Evolutionary conservation across 2,888 invertebrate genomes (phyloP).

Genomic region (Athalia circularis): DNA sequence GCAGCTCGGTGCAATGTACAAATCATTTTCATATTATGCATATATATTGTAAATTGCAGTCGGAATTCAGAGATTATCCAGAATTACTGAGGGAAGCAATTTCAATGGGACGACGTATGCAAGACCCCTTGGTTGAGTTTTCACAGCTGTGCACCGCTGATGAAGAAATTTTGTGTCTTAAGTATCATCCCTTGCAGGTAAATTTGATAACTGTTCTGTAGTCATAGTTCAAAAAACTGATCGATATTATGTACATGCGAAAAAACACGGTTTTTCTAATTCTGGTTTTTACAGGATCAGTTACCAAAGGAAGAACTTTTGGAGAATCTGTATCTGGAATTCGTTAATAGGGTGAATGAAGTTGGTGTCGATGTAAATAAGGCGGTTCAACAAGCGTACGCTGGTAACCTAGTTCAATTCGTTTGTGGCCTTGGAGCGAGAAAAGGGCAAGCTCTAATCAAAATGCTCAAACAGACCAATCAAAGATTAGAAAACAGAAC

Average conservation of each 20-base stretch:
- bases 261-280: not conserved
- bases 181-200: conserved; percentile 89
- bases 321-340: conserved; percentile 90
- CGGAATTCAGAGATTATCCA: conserved; percentile 96
- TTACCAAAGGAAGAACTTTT: conserved; percentile 89
- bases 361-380: conserved; percentile 98
- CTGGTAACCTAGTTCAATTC: conserved; percentile 94
- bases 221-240: no score
- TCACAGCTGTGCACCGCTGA: conserved; percentile 97
- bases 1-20: not conserved
- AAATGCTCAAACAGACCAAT: conserved; percentile 92
- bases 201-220: no score
- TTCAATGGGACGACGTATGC: conserved; percentile 92
- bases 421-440: conserved; percentile 97
- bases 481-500: conserved; percentile 95
- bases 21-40: no score
- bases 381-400: conserved; percentile 92
- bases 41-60: conserved; percentile 66
- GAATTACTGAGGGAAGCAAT: conserved; percentile 93
- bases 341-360: conserved; percentile 97
- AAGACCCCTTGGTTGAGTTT: conserved; percentile 97
- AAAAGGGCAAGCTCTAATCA: conserved; percentile 91
- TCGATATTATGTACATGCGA: no score
- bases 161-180: conserved; percentile 96
- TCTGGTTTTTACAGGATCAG: conserved; percentile 79